Evolutionary conservation across 1,140 invertebrate genomes (phyloP), one percentile per base, ranked within the genome.

Genomic region (Lucilia sericata): DNA sequence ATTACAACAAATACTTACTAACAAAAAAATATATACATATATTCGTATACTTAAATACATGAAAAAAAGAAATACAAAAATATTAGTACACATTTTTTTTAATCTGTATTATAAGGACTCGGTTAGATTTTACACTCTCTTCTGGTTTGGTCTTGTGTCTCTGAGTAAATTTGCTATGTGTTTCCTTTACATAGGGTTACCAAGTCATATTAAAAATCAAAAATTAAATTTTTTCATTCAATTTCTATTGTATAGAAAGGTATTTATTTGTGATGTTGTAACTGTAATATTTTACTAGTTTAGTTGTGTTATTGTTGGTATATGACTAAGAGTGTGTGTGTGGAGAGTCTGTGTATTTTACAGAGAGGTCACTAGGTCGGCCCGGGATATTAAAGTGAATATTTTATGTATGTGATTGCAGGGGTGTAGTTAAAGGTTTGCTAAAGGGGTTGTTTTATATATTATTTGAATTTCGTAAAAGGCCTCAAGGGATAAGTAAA

Each of bases 361-460:
- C 74, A 86, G 84, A 85, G 87, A 88, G 86, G 87, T 88, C 87
- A 88, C 86, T 88, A 88, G 87, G 87, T 88, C 87, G 87, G 86
- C 86, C 87, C 86, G 84, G 87, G 87, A 85, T 83, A 83, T 21
- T 25, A 76, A 25, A 14, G 36, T 55, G n/a, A 19, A 83, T 75
- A 78, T 17, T 25, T 49, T 49, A 10, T 83, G 42, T 83, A 78
- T 74, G 51, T 55, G 42, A 60, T 14, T 60, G n/a, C 55, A 60
- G 55, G 55, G 55, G 14, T 60, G 55, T 60, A 60, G 55, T 60
- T 60, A 60, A 60, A 42, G 42, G 14, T 60, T 55, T 60, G 55
- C 5, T 60, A 14, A 60, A n/a, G 51, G 25, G 25, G 25, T 30
- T 17, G 55, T 60, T 60, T 17, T 17, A 4, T 14, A 13, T 60